Evolutionary conservation across 2,113 vertebrate genomes (phyloP), one percentile per base, ranked within the genome.

Genomic region (Acanthisitta chloris): DNA sequence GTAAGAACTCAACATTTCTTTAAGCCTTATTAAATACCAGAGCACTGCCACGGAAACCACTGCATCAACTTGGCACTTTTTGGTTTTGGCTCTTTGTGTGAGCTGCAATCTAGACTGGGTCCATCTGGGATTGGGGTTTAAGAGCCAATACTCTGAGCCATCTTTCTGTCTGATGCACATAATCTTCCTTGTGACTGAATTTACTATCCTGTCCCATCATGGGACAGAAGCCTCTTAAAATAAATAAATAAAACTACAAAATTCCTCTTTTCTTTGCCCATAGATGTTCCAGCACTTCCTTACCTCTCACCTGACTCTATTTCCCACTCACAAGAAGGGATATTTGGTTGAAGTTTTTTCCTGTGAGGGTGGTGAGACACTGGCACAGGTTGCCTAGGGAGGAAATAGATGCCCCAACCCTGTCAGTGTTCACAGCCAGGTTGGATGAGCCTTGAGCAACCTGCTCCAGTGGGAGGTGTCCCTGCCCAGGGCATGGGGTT

Each of bases 191-290:
- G 51, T 0, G 6, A 45, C 8, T 62, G 55, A 33, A 71, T 23
- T 62, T n/a, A n/a, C n/a, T n/a, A n/a, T n/a, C n/a, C n/a, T n/a
- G n/a, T n/a, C n/a, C n/a, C n/a, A n/a, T n/a, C n/a, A n/a, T n/a
- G n/a, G n/a, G n/a, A n/a, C n/a, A 67, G 3, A 4, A 42, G 2
- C 0, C 8, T 8, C 16, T 64, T 40, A 0, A n/a, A 48, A 46
- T 55, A 71, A 58, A 83, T 2, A 21, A n/a, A 48, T 29, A 9
- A 10, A n/a, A 72, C 49, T 10, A n/a, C 8, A 21, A 69, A 73
- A 61, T 29, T 55, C 2, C 4, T 48, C 4, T 62, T 70, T 62
- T 64, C 26, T 6, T 84, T 83, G 36, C 6, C 40, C 48, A 12
- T 7, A 71, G 28, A 24, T 13, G 7, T 17, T 4, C 25, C 33